phyloP scores from a whole-genome alignment of 2,113 vertebrate genomes.

The Microcebus lehilahytsara region DNA sequence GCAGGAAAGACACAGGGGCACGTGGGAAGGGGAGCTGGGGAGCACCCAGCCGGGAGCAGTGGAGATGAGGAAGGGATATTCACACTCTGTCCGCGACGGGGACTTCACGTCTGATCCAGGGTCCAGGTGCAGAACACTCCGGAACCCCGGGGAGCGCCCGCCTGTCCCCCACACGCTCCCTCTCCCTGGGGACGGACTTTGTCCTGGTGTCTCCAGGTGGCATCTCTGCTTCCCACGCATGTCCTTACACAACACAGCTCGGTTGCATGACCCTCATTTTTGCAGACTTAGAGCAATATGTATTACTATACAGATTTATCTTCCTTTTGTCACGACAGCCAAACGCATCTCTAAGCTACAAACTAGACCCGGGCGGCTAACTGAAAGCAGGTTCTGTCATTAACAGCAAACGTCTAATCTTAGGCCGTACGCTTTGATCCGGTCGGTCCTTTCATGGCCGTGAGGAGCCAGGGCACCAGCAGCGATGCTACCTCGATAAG shows the following conservation, averaged over 20 bases:
- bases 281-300: accelerated
- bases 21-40: too few species aligned
- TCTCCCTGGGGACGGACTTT: accelerated
- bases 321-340: background rate
- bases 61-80: too few species aligned
- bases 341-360: background rate
- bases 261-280: background rate
- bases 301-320: accelerated
- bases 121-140: background rate
- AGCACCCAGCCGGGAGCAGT: too few species aligned
- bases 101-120: accelerated
- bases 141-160: accelerated
- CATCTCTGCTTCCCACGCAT: too few species aligned
- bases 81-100: too few species aligned
- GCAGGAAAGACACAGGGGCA: too few species aligned
- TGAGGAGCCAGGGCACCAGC: background rate
- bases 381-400: background rate
- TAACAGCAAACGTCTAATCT: accelerated
- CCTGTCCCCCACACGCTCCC: accelerated
- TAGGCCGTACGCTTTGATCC: accelerated
- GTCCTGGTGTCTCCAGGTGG: accelerated
- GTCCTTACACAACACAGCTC: accelerated
- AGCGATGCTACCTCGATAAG: background rate
- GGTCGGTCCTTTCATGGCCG: background rate
- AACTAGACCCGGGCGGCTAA: background rate